Evolutionary conservation across 2,888 invertebrate species (phyloP).

Genomic region (Eudasyphora cyanicolor): DNA sequence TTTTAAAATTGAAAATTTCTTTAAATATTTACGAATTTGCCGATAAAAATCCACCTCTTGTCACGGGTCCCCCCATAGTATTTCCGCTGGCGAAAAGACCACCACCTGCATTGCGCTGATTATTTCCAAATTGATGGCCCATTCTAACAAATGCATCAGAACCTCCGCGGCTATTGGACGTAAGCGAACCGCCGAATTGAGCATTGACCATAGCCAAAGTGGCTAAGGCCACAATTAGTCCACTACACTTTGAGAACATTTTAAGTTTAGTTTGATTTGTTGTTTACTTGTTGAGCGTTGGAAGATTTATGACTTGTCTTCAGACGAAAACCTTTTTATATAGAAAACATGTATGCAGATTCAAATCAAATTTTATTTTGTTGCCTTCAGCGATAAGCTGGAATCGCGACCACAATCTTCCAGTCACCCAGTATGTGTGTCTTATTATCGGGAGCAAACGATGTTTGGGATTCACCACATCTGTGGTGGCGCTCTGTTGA

Average conservation of each 20-base stretch:
- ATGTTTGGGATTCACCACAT: too few species aligned
- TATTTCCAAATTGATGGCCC: slow-evolving; percentile 49
- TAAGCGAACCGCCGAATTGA: slow-evolving; percentile 52
- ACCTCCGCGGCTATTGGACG: slow-evolving; percentile 53
- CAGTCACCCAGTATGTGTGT: too few species aligned
- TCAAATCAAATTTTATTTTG: too few species aligned
- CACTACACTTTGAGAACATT: not conserved
- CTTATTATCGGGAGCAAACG: too few species aligned
- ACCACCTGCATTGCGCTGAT: slow-evolving; percentile 56
- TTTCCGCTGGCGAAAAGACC: slow-evolving; percentile 63
- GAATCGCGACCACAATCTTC: too few species aligned
- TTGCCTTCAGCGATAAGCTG: too few species aligned
- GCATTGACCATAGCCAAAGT: not conserved
- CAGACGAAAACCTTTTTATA: too few species aligned
- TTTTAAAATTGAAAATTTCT: too few species aligned
- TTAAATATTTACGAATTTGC: slow-evolving; percentile 52
- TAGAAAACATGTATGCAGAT: too few species aligned
- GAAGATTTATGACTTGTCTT: too few species aligned
- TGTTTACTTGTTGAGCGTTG: too few species aligned
- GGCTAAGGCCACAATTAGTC: not conserved
- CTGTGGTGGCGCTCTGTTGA: too few species aligned
- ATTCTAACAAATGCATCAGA: slow-evolving; percentile 48
- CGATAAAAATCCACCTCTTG: slow-evolving; percentile 59
- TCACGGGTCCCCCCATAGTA: slow-evolving; percentile 53
- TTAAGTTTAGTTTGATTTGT: not conserved